Conservation (phyloP, 2,113 vertebrate genomes). For the Pionites leucogaster region DNA sequence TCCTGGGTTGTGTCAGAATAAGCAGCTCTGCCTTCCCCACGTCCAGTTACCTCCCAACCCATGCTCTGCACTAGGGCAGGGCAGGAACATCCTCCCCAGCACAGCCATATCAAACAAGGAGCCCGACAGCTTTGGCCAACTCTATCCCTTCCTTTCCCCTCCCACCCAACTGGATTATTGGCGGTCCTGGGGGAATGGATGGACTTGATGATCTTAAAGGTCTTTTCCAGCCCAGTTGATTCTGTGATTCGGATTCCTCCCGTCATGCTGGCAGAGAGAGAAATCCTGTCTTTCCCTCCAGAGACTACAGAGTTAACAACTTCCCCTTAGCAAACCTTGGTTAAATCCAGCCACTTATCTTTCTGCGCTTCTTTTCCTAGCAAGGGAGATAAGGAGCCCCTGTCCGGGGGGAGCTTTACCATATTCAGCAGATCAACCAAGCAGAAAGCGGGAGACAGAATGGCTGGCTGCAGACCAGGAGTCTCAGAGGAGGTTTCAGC, state of each 20-base stretch:
- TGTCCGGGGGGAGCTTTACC: neutral
- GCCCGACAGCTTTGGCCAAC: neutral
- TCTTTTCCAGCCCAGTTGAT: neutral
- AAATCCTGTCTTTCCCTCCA: neutral
- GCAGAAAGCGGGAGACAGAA: neutral
- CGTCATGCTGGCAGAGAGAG: neutral
- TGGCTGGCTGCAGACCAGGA: neutral
- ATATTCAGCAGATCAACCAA: neutral
- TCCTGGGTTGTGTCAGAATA: conserved; percentile 36
- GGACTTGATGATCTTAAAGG: neutral
- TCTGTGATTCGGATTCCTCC: neutral
- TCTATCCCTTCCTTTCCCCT: neutral
- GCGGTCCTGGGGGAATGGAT: neutral
- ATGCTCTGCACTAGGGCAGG: neutral
- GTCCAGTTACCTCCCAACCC: neutral
- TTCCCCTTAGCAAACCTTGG: neutral
- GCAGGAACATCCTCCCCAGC: neutral
- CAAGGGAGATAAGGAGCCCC: conserved; percentile 39
- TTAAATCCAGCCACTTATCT: conserved; percentile 46
- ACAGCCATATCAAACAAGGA: neutral
- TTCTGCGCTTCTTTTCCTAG: neutral
- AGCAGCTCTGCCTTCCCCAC: neutral
- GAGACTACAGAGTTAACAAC: neutral
- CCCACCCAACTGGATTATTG: neutral
- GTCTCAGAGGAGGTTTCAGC: neutral